Conservation (phyloP, 2,888 invertebrate species). For the Cataglyphis rosenhaueri region DNA sequence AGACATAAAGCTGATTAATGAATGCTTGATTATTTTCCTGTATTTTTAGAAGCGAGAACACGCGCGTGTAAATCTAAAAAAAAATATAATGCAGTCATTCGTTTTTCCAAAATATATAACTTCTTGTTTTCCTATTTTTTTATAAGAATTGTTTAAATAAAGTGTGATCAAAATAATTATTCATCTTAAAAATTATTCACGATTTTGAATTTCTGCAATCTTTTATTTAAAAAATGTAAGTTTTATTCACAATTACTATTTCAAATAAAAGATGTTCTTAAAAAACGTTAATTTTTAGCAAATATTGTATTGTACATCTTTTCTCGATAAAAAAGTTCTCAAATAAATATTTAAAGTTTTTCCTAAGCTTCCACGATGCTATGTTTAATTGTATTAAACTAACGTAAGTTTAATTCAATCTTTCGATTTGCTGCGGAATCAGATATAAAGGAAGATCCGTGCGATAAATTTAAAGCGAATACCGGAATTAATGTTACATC, state of each 20-base stretch:
- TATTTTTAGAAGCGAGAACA: background rate
- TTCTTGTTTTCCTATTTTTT: background rate
- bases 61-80: background rate
- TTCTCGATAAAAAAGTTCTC: background rate
- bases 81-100: constrained; percentile 7
- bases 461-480: constrained; percentile 19
- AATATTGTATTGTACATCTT: background rate
- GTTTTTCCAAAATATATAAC: background rate
- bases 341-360: background rate
- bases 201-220: background rate
- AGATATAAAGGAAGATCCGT: background rate
- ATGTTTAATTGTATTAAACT: background rate
- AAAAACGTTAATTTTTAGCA: background rate
- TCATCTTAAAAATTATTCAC: background rate
- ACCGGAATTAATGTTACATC: constrained; percentile 6
- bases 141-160: background rate
- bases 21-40: background rate
- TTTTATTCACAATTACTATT: too few species aligned
- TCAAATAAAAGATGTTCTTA: background rate
- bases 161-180: too few species aligned
- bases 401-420: constrained; percentile 7
- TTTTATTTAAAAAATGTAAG: background rate
- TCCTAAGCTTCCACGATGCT: background rate
- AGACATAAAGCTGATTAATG: background rate
- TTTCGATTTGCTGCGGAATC: background rate